Evolutionary conservation across 2,888 invertebrate genomes (phyloP), one percentile per base, ranked within the genome.

Genomic region (Brenthis hecate): DNA sequence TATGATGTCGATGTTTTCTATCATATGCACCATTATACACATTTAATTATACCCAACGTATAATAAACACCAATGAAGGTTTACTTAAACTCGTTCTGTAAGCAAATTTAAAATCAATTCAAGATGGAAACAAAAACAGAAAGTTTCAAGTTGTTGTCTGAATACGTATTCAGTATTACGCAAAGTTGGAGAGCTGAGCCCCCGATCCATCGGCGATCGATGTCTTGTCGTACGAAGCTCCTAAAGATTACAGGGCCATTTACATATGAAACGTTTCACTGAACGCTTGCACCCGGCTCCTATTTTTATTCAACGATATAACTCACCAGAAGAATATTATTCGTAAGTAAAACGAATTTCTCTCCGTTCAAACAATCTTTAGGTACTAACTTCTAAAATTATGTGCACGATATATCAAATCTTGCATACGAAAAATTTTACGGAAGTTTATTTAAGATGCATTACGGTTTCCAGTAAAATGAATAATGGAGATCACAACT

Each of bases 181-280:
- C 79, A 83, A 89, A 88, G 83, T 88, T 87, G 79, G 72, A 72
- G 75, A 80, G 81, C 80, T 80, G 80, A 81, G 81, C 77, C 80
- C 83, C 69, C 74, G 85, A 87, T 88, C 84, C 80, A 81, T 81
- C 80, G 83, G 74, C 84, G 84, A 88, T 88, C 87, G 88, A 85
- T 86, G 87, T 79, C 81, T 84, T 83, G 82, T 82, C 84, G 81
- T 77, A 74, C 72, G 73, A 75, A 84, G 82, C 85, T 84, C 79
- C 80, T 81, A 82, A 86, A 88, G 91, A 91, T 91, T 91, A 90
- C 85, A 77, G 81, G 71, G 77, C 83, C 82, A 91, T 91, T 91
- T 91, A 90, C 91, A 91, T 91, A 86, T 84, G 90, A 88, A 91
- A 86, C 89, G 89, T 87, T 88, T 86, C 85, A 85, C 84, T 84